A percentile compares a stretch with the other conserved stretches of the same genome.
Conservation (phyloP, 2,797 vertebrate genomes). For the Emydoidea blandingii region DNA sequence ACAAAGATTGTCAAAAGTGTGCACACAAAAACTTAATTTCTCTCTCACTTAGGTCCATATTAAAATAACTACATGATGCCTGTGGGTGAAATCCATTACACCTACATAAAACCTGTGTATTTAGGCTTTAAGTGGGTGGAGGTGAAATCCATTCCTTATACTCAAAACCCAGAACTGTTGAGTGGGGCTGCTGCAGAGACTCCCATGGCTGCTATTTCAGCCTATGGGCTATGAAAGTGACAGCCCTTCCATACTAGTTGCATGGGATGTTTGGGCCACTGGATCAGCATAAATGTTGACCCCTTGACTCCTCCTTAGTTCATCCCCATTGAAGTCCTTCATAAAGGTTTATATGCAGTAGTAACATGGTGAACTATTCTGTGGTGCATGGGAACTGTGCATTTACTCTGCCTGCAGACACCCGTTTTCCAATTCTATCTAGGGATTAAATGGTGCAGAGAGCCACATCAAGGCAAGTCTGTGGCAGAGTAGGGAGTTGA, state of each 20-base stretch:
- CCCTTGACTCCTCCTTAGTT: neutral
- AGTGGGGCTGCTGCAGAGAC: neutral
- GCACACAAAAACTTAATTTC: neutral
- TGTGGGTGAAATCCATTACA: neutral
- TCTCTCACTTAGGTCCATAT: neutral
- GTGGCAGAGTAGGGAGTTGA: fast-evolving
- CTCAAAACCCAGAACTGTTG: neutral
- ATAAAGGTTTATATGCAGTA: neutral
- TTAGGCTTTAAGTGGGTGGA: neutral
- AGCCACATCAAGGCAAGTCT: neutral
- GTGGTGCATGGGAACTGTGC: neutral
- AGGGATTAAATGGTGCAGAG: fast-evolving
- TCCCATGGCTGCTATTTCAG: neutral
- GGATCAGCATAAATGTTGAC: neutral
- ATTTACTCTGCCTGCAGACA: neutral
- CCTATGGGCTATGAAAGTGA: neutral
- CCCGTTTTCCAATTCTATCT: neutral
- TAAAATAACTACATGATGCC: neutral
- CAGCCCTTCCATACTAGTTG: neutral
- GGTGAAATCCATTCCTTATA: neutral
- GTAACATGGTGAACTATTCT: neutral
- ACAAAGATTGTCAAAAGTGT: neutral
- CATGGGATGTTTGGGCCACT: neutral
- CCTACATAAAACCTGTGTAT: neutral
- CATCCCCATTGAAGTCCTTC: neutral